A percentile compares a stretch with the other conserved stretches of the same genome.
Conservation (phyloP, 2,113 vertebrate species). For the Phoxinus phoxinus region DNA sequence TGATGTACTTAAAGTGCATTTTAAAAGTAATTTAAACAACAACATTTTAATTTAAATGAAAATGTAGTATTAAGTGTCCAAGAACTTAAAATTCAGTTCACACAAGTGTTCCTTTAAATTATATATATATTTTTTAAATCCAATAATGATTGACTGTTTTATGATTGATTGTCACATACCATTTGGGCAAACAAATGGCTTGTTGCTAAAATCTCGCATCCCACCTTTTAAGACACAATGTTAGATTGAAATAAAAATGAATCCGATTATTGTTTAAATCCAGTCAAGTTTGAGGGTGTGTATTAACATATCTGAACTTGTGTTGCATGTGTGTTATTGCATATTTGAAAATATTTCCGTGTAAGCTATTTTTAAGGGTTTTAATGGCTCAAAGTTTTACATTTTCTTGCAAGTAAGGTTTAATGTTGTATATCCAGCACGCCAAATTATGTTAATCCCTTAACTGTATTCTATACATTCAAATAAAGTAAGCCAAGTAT, state of each 20-base stretch:
- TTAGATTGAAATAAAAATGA: background rate
- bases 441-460: background rate
- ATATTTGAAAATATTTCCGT: background rate
- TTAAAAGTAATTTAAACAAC: background rate
- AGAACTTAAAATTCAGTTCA: background rate
- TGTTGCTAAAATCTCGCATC: no score
- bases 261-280: background rate
- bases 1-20: background rate
- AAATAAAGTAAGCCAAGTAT: background rate
- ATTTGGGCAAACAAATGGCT: no score
- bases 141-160: background rate
- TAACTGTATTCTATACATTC: background rate
- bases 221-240: no score
- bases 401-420: background rate
- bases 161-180: background rate
- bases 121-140: background rate
- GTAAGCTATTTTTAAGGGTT: background rate
- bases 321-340: background rate
- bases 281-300: background rate
- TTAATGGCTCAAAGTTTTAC: background rate
- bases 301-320: background rate
- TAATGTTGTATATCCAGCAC: background rate
- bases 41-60: background rate
- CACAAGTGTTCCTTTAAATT: background rate
- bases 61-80: background rate